phyloP scores from a whole-genome alignment of 2,113 vertebrate species.

The Ctenomys sociabilis region DNA sequence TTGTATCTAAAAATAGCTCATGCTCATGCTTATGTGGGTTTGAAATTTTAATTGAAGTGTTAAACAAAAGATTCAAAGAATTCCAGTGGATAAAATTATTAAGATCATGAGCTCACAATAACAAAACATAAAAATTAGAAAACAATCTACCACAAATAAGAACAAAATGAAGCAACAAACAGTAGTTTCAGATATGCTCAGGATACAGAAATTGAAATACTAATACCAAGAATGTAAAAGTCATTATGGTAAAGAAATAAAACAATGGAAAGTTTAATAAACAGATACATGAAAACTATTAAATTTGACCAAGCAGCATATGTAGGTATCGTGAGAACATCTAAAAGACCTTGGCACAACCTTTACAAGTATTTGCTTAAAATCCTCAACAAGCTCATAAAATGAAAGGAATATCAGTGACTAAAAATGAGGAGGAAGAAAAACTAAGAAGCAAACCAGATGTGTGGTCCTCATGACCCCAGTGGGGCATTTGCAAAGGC shows the following conservation, averaged over 20 bases:
- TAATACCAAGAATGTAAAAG: neutral
- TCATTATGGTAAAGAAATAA: neutral
- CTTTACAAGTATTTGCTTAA: neutral
- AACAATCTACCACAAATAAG: neutral
- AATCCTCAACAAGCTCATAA: neutral
- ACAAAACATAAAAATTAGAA: neutral
- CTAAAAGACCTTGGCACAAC: neutral
- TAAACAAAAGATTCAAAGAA: neutral
- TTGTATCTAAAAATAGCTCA: neutral
- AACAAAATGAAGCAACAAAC: neutral
- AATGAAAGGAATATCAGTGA: neutral
- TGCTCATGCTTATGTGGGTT: neutral
- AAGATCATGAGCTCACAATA: neutral
- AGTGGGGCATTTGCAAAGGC: neutral
- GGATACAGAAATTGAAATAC: neutral
- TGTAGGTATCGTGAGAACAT: neutral
- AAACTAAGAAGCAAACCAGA: neutral
- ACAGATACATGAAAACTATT: neutral
- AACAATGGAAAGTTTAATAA: neutral
- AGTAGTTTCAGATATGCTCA: neutral
- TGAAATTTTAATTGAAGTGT: conserved; percentile 1
- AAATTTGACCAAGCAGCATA: neutral
- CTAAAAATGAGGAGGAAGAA: neutral
- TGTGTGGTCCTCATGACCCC: neutral
- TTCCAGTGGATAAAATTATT: neutral